Conservation (phyloP, 1,140 invertebrate species). For the Akabosia matsudoensis region DNA sequence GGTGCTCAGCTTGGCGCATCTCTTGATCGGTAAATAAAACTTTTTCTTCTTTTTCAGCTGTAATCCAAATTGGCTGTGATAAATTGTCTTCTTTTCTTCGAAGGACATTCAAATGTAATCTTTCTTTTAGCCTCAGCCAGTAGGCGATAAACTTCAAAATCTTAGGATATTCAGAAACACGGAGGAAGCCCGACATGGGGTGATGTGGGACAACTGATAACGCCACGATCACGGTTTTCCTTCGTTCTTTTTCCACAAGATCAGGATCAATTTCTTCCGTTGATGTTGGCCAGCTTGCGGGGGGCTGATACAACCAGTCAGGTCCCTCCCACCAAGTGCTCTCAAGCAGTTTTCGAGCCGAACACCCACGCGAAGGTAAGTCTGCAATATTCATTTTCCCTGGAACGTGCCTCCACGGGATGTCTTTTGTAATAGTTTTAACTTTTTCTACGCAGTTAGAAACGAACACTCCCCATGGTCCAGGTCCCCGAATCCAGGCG, state of each 20-base stretch:
- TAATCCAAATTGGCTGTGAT: too few relatives aligned
- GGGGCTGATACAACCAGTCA: not conserved
- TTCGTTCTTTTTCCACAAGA: not conserved
- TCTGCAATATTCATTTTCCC: slow-evolving; percentile 53
- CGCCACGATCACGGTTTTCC: not conserved
- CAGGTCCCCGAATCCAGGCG: slow-evolving; percentile 45
- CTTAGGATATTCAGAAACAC: not conserved
- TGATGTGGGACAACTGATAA: not conserved
- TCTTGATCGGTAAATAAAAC: not conserved
- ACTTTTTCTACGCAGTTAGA: slow-evolving; percentile 41
- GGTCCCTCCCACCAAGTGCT: slow-evolving; percentile 17
- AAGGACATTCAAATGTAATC: not conserved
- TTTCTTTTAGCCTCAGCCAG: not conserved
- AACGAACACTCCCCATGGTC: slow-evolving; percentile 39
- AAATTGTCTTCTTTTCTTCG: not conserved
- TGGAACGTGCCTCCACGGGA: slow-evolving; percentile 52
- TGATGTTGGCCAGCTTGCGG: not conserved
- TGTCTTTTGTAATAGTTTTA: slow-evolving; percentile 27
- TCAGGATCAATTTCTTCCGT: not conserved
- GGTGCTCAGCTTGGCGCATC: not conserved
- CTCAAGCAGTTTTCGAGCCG: not conserved
- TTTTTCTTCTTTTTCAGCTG: not conserved
- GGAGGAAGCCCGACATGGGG: not conserved
- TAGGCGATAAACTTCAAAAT: not conserved
- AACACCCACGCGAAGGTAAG: slow-evolving; percentile 50